Percentiles rank a stretch among this genome's conserved stretches.
These are phyloP conservation scores for Microvelia longipes DNA, from an alignment of 1,140 invertebrate genomes.

Conservation along the genomic window DNA sequence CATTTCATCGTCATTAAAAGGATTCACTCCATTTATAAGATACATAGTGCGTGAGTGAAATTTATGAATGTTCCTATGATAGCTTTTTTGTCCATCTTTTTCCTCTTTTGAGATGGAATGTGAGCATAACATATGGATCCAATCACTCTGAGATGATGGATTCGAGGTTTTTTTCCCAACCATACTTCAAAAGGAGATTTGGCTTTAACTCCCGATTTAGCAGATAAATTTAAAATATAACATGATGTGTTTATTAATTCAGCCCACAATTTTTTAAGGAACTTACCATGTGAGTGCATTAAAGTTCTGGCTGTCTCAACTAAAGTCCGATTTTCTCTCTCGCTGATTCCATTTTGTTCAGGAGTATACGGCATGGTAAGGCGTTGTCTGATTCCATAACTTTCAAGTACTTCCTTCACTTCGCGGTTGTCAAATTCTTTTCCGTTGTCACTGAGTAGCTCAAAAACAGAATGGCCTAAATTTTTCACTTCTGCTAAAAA, in stretches of 20 bases:
- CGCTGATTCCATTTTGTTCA: not conserved
- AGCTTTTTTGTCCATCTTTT: not conserved
- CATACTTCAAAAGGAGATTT: not conserved
- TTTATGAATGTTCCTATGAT: no score
- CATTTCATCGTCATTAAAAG: no score
- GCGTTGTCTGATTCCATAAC: not conserved
- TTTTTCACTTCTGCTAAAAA: constrained; percentile 20
- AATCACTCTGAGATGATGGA: not conserved
- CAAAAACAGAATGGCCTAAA: constrained; percentile 20
- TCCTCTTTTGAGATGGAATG: not conserved
- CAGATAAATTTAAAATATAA: not conserved
- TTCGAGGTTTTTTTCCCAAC: not conserved
- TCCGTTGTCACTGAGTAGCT: constrained; percentile 26
- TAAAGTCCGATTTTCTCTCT: not conserved
- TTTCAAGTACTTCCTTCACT: constrained; percentile 20
- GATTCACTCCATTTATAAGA: no score
- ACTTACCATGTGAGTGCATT: not conserved
- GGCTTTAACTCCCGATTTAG: not conserved
- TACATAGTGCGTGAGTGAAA: no score
- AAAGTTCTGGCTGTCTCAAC: not conserved
- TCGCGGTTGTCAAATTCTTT: constrained; percentile 21
- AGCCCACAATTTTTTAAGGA: not conserved
- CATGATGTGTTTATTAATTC: not conserved
- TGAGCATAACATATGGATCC: not conserved
- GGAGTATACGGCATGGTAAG: constrained; percentile 1